phyloP scores from a whole-genome alignment of 2,797 vertebrate species.

The Enteromius thamalakanensis region DNA sequence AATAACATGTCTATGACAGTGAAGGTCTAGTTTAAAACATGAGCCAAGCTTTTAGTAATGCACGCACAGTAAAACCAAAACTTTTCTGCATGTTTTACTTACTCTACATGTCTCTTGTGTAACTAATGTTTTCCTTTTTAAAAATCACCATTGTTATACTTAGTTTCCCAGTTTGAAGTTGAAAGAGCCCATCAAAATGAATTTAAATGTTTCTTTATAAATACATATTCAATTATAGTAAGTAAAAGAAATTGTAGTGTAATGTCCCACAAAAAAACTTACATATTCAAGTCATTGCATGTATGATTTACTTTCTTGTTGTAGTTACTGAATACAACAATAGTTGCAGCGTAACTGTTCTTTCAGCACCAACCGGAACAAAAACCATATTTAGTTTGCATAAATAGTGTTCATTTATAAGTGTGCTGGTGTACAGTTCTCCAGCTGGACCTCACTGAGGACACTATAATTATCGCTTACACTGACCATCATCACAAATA shows the following conservation, averaged over 20 bases:
- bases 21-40: background rate
- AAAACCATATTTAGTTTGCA: background rate
- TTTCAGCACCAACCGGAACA: background rate
- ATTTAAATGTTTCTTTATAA: no score
- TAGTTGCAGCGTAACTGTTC: background rate
- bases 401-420: background rate
- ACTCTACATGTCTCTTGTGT: background rate
- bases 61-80: background rate
- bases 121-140: background rate
- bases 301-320: background rate
- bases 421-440: constrained; percentile 17
- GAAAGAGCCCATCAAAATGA: no score
- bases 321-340: no score
- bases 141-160: background rate
- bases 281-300: background rate
- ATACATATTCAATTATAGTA: no score
- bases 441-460: constrained; percentile 13
- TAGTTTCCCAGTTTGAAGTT: no score
- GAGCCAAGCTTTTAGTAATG: background rate
- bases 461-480: constrained; percentile 30
- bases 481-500: constrained; percentile 65
- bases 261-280: no score
- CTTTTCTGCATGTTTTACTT: background rate
- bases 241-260: no score
- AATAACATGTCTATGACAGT: background rate